These are phyloP conservation scores for Tachycineta bicolor DNA, from an alignment of 2,113 vertebrate species.

Conservation along the genomic window DNA sequence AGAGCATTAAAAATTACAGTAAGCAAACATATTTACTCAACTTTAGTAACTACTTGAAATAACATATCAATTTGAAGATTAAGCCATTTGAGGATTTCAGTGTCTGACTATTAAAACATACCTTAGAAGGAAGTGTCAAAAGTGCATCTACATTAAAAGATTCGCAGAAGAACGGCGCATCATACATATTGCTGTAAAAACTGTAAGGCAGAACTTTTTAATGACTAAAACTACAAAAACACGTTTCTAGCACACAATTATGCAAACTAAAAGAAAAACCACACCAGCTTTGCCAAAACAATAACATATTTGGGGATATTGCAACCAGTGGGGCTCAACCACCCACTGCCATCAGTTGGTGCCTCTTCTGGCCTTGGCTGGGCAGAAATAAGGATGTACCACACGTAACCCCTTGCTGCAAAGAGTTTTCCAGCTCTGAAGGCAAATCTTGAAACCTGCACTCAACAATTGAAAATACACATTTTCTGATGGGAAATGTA, in stretches of 20 bases:
- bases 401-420: rapidly evolving
- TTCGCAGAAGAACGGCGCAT: rapidly evolving
- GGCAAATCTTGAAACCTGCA: not conserved
- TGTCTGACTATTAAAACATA: not conserved
- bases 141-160: not conserved
- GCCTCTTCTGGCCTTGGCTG: not conserved
- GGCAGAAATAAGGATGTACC: rapidly evolving
- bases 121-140: not conserved
- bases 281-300: no score
- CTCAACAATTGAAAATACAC: not conserved
- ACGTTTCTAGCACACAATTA: not conserved
- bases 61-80: not conserved
- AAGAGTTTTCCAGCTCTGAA: not conserved
- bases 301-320: rapidly evolving
- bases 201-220: not conserved
- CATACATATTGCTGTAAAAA: not conserved
- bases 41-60: not conserved
- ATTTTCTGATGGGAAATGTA: not conserved
- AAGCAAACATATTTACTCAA: not conserved
- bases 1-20: not conserved
- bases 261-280: not conserved
- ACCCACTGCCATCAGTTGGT: not conserved
- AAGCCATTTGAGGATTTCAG: not conserved
- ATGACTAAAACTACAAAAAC: not conserved
- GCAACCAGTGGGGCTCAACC: not conserved